Evolutionary conservation across 2,888 invertebrate genomes (phyloP).

Genomic region (Phania funesta): DNA sequence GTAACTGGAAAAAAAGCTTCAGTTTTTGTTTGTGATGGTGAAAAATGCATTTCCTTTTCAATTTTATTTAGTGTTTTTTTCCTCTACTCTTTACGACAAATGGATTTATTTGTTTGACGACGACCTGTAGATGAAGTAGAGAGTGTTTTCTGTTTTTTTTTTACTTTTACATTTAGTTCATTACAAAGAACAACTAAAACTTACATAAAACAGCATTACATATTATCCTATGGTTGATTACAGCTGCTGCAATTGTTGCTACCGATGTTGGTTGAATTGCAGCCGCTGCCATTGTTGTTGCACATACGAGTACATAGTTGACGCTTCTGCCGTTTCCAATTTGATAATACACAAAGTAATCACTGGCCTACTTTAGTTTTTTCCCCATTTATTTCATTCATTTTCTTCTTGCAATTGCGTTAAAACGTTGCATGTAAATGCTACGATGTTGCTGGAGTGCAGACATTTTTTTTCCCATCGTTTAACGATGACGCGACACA

Average conservation of each 20-base stretch:
- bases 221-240: constrained; percentile 45
- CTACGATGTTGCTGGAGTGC: constrained; percentile 22
- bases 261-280: constrained; percentile 24
- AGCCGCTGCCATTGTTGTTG: constrained; percentile 26
- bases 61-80: constrained; percentile 22
- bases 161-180: constrained; percentile 42
- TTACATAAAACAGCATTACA: constrained; percentile 49
- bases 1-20: constrained; percentile 51
- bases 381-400: constrained; percentile 38
- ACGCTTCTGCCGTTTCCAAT: constrained; percentile 39
- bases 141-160: constrained; percentile 9
- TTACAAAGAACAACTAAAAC: constrained; percentile 59
- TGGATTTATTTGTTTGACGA: constrained; percentile 34
- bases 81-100: constrained; percentile 23
- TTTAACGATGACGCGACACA: constrained; percentile 63
- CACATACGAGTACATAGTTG: no score
- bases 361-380: constrained; percentile 66
- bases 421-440: constrained; percentile 52
- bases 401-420: constrained; percentile 33
- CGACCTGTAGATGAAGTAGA: constrained; percentile 54
- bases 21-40: constrained; percentile 62
- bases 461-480: constrained; percentile 58
- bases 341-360: constrained; percentile 55
- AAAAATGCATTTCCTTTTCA: constrained; percentile 70
- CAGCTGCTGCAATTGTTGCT: constrained; percentile 58